Conservation (phyloP, 2,797 vertebrate species). For the Silurus lanzhouensis region DNA sequence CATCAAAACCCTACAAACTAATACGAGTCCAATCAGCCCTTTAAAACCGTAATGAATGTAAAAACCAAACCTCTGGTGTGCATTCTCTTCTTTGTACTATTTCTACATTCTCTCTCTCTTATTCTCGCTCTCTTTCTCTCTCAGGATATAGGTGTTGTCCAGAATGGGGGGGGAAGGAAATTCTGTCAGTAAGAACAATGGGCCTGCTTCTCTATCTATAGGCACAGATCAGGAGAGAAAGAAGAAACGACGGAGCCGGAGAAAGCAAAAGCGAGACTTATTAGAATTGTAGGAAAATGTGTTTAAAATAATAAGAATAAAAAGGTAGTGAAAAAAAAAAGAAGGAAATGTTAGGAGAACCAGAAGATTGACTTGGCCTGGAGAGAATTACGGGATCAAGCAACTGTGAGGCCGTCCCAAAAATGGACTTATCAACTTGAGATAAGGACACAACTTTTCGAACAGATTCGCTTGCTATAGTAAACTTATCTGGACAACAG, state of each 20-base stretch:
- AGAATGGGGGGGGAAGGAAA: constrained; percentile 83
- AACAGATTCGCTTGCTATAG: constrained; percentile 15
- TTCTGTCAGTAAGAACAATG: constrained; percentile 86
- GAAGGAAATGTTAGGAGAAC: constrained; percentile 38
- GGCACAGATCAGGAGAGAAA: constrained; percentile 68
- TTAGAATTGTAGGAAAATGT: constrained; percentile 43
- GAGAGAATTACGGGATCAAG: constrained; percentile 29
- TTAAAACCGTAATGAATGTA: background rate
- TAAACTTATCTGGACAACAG: constrained; percentile 24
- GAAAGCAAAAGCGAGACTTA: constrained; percentile 48
- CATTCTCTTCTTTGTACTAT: background rate
- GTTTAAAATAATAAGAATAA: background rate
- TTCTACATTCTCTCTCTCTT: constrained; percentile 29
- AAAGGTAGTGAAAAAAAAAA: constrained; percentile 18
- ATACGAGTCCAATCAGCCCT: background rate
- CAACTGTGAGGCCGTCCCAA: constrained; percentile 25
- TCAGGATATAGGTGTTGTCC: constrained; percentile 89
- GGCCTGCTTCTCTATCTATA: constrained; percentile 83
- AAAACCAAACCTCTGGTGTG: background rate
- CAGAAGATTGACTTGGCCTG: constrained; percentile 22
- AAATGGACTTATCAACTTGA: constrained; percentile 54
- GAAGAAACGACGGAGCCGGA: constrained; percentile 57
- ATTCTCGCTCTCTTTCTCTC: constrained; percentile 55
- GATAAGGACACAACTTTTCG: constrained; percentile 35
- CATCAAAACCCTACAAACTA: too few species aligned